These are phyloP conservation scores for Brotula barbata DNA, from an alignment of 2,797 vertebrate genomes.

Conservation along the genomic window DNA sequence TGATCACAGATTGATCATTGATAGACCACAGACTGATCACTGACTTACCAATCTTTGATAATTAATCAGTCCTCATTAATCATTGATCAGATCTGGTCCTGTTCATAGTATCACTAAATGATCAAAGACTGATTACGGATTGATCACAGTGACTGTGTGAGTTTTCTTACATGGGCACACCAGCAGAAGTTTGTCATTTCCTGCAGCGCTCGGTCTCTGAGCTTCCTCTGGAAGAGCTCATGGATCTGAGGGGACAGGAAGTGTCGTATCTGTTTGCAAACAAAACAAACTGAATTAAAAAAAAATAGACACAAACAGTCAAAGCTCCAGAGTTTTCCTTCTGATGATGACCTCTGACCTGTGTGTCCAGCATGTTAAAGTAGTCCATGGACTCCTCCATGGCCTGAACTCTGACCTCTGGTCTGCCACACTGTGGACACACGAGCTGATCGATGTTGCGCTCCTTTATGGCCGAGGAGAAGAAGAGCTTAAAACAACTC, in stretches of 20 bases:
- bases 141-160: not conserved
- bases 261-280: conserved; percentile 74
- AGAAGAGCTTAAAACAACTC: conserved; percentile 77
- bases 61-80: no score
- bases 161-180: conserved; percentile 79
- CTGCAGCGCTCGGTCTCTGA: conserved; percentile 77
- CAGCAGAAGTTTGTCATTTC: conserved; percentile 81
- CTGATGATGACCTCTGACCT: conserved; percentile 67
- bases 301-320: not conserved
- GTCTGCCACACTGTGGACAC: conserved; percentile 79
- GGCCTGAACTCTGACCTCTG: conserved; percentile 65
- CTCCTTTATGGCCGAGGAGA: conserved; percentile 78
- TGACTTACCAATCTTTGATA: no score
- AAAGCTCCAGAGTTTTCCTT: not conserved
- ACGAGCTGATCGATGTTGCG: conserved; percentile 73
- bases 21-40: no score
- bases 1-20: no score
- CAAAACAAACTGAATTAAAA: not conserved
- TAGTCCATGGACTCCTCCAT: conserved; percentile 78
- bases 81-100: no score
- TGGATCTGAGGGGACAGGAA: conserved; percentile 75
- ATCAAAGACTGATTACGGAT: no score
- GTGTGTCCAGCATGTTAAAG: conserved; percentile 81
- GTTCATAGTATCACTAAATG: no score
- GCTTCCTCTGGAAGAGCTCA: conserved; percentile 83